Evolutionary conservation across 1,140 invertebrate species (phyloP), one percentile per base, ranked within the genome.

Genomic region (Drosophila hydei): DNA sequence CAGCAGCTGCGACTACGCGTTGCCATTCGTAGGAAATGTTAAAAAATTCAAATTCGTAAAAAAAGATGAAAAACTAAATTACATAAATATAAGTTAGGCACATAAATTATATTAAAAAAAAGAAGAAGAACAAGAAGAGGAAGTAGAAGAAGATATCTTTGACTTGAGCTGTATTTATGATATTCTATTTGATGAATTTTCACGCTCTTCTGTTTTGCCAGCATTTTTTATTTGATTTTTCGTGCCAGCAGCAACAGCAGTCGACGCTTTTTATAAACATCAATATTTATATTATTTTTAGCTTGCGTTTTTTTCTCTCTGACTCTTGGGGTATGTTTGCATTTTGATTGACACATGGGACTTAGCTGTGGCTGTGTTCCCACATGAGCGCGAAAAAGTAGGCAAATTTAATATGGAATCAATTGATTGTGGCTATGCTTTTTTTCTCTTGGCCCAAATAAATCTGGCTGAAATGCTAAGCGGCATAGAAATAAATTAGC

Each of bases 301-400:
- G 61, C 80, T 48, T 45, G 33, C 47, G 42, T 47, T 55, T 63
- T 60, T 70, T 51, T 61, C 42, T 45, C 42, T 33, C 19, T 11
- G 47, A 14, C 67, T 48, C 75, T 70, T 65, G 64, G 25, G 81
- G 58, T 47, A 61, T 63, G 55, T 62, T 71, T 60, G 67, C 62
- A 60, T 64, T 78, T 59, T 87, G 83, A 87, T 87, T 87, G 83
- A 88, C 84, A 83, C 72, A 73, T 79, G 55, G 75, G 69, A 50
- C 77, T 77, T 74, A 70, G 74, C 69, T 63, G 60, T 50, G 21
- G 16, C 36, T 33, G n/a, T 5, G 45, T 33, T n/a, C 36, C 40
- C 11, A 48, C 7, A 30, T 33, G 67, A 23, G 56, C 64, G 25
- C 16, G 7, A 16, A 0, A 14, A 5, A 2, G 14, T 42, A 16